Percentiles rank a stretch among this genome's conserved stretches.
Evolutionary conservation across 2,797 vertebrate species (phyloP).

Genomic region (Lagocephalus sceleratus): DNA sequence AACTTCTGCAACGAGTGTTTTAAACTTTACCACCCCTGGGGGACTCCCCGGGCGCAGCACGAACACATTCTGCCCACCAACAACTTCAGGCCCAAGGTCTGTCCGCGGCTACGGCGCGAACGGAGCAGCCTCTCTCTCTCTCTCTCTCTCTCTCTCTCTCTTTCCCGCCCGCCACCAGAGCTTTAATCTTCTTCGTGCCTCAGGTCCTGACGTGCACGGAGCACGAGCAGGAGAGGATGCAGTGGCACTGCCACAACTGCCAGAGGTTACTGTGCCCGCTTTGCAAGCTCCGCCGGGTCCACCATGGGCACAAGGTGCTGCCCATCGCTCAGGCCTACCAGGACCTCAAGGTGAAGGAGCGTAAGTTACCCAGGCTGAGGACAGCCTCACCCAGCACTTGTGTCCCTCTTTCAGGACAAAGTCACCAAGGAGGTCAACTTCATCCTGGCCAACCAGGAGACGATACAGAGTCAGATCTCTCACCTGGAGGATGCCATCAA

Average conservation of each 20-base stretch:
- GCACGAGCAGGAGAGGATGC: constrained; percentile 90
- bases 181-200: constrained; percentile 5
- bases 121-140: too few species aligned
- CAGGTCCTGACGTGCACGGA: constrained; percentile 92
- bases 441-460: constrained; percentile 91
- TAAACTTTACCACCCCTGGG: constrained; percentile 98
- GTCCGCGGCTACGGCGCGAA: too few species aligned
- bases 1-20: constrained; percentile 98
- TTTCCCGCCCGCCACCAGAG: neutral
- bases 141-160: too few species aligned
- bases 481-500: constrained; percentile 88
- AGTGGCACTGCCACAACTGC: constrained; percentile 92
- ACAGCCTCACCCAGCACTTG: constrained; percentile 1
- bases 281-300: constrained; percentile 87
- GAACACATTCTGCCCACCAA: constrained; percentile 93
- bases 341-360: constrained; percentile 84
- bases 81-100: constrained; percentile 93
- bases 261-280: constrained; percentile 89
- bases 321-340: constrained; percentile 91
- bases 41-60: constrained; percentile 92
- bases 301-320: constrained; percentile 91
- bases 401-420: constrained; percentile 82
- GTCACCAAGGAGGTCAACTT: constrained; percentile 88
- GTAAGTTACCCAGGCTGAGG: neutral
- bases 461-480: constrained; percentile 88